Evolutionary conservation across 35 echinoderm and acorn worm genomes (phyloP).

Genomic region (Ophioderma brevispina): DNA sequence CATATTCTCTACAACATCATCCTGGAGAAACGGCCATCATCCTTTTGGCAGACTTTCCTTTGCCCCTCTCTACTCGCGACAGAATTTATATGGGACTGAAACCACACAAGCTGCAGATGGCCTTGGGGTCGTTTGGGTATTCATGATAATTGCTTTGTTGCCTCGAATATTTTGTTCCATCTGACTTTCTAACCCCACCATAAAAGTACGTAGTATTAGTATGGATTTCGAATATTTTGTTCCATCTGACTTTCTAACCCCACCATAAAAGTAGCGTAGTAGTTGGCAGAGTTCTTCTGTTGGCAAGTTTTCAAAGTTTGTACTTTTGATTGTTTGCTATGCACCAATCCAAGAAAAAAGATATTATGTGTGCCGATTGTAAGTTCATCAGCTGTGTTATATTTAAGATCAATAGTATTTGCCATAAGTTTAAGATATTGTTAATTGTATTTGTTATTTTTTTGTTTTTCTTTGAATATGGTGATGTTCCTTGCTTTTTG

Average conservation of each 20-base stretch:
- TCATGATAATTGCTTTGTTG: neutral
- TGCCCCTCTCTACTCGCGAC: neutral
- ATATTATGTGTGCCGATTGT: too few species aligned
- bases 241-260: neutral
- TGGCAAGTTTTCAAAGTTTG: too few species aligned
- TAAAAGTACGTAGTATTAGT: neutral
- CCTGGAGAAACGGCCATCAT: neutral
- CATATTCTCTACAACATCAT: neutral
- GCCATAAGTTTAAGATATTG: too few species aligned
- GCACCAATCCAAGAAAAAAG: too few species aligned
- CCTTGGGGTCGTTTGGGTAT: neutral
- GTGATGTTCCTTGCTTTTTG: too few species aligned
- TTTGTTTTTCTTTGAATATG: too few species aligned
- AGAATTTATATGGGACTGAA: neutral
- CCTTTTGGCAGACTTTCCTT: neutral
- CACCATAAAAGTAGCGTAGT: neutral
- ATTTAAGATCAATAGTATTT: too few species aligned
- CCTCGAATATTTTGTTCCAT: neutral
- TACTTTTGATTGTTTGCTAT: too few species aligned
- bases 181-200: neutral
- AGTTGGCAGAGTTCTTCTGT: too few species aligned
- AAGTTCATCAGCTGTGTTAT: too few species aligned
- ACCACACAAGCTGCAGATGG: neutral
- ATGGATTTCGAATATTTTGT: neutral
- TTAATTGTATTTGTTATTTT: too few species aligned